phyloP scores from a whole-genome alignment of 2,113 vertebrate genomes.

The Seriola rivoliana region DNA sequence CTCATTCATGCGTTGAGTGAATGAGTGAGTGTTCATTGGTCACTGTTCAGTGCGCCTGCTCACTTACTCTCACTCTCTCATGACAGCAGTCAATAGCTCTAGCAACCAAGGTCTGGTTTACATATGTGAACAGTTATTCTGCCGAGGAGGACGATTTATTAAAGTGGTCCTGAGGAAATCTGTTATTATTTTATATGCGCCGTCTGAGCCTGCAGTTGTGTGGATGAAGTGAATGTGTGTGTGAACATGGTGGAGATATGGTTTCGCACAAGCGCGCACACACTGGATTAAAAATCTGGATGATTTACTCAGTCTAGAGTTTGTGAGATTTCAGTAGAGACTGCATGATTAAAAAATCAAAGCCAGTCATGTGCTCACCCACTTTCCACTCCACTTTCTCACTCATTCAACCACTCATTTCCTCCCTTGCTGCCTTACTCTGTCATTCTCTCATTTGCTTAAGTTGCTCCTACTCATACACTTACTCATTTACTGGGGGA shows the following conservation, averaged over 20 bases:
- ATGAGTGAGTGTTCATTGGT: conserved; percentile 33
- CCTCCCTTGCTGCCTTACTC: not conserved
- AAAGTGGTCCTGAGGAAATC: not conserved
- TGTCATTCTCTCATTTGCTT: not conserved
- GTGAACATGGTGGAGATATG: not conserved
- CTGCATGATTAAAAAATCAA: not conserved
- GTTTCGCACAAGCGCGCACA: no score
- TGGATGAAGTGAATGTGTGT: no score
- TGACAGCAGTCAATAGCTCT: not conserved
- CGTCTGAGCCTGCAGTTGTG: not conserved
- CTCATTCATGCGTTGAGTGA: conserved; percentile 27
- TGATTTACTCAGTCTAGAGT: not conserved
- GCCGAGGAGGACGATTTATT: not conserved
- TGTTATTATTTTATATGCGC: not conserved
- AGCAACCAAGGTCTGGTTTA: not conserved
- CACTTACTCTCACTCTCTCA: conserved; percentile 14
- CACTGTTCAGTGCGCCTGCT: conserved; percentile 15
- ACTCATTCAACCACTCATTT: not conserved
- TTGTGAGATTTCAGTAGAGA: not conserved
- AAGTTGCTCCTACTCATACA: not conserved
- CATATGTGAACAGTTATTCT: not conserved
- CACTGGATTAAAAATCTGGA: no score
- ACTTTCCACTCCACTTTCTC: not conserved
- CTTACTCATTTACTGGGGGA: not conserved
- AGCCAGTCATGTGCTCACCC: not conserved